Base-by-base conservation (phyloP, 92 coral and sea anemone genomes). In the Paragorgia papillata region DNA sequence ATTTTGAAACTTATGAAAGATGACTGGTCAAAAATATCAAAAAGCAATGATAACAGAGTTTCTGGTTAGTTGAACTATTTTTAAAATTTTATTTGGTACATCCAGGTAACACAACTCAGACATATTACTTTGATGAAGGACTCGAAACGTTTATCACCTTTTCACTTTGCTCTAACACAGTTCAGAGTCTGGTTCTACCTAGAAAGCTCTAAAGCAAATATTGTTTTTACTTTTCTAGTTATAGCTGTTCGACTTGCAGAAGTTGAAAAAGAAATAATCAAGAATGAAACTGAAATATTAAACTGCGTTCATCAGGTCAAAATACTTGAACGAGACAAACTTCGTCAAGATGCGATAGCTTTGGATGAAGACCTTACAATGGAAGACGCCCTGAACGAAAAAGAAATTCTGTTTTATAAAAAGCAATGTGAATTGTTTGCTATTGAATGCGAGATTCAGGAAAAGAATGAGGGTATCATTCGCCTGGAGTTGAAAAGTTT, bases 311-410 rank as follows among this genome's bases (percentile, higher is more conserved):
- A 71, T 50, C 63, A 71, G n/a, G 50, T 19, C 14, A 71, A 71
- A 15, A 8, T 71, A 1, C 35, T 71, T 7, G 63, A 71, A 39
- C 26, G 78, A 21, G 78, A 71, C 32, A 71, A 55, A 25, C 41
- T 55, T 30, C 62, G 78, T 5, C 64, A 43, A 19, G 78, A 71
- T 26, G 64, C 63, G 9, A 15, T 71, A 12, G 31, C 78, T 1
- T 26, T 71, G 32, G 78, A 71, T 51, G 78, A 71, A 71, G 64
- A 71, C 33, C 31, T 55, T 17, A 25, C 30, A 48, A 53, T 71
- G 78, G 28, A 57, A 1, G 62, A 71, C 12, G 54, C 30, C 20
- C 20, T 71, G 64, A 53, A 18, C 19, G 48, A 54, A 54, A 71
- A 71, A 55, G 78, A 71, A 55, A 54, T 54, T 26, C 17, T 29